Evolutionary conservation across 2,797 vertebrate species (phyloP).

Genomic region (Morus bassanus): DNA sequence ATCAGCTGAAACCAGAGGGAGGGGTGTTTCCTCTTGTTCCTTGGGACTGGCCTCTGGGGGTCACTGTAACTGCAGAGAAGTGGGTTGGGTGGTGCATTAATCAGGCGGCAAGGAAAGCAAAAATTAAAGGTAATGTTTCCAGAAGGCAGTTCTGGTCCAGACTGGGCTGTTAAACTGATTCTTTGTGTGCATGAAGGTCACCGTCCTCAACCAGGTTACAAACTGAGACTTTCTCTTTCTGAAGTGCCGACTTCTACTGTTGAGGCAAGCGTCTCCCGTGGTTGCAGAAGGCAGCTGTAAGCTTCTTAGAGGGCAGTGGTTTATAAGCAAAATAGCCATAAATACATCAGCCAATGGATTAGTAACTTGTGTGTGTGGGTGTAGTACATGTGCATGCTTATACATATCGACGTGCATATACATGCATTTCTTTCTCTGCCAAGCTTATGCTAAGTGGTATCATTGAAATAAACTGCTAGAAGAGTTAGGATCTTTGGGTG

Average conservation of each 20-base stretch:
- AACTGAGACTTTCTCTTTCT: not conserved
- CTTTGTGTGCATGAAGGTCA: not conserved
- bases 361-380: constrained; percentile 42
- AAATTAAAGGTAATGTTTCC: not conserved
- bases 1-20: not conserved
- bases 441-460: constrained; percentile 52
- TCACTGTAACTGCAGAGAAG: not conserved
- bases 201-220: not conserved
- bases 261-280: not conserved
- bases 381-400: constrained; percentile 44
- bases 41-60: not conserved
- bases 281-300: constrained; percentile 3
- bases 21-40: not conserved
- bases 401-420: constrained; percentile 32
- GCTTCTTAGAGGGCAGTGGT: constrained; percentile 45
- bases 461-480: constrained; percentile 41
- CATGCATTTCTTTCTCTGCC: constrained; percentile 19
- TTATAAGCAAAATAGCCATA: constrained; percentile 56
- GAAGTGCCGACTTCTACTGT: not conserved
- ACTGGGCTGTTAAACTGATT: not conserved
- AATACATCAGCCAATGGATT: constrained; percentile 54
- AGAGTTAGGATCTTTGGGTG: constrained; percentile 60
- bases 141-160: not conserved
- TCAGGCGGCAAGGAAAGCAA: not conserved
- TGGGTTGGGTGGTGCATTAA: not conserved